Evolutionary conservation across 2,888 invertebrate species (phyloP).

Genomic region (Agonopterix alstromeriana): DNA sequence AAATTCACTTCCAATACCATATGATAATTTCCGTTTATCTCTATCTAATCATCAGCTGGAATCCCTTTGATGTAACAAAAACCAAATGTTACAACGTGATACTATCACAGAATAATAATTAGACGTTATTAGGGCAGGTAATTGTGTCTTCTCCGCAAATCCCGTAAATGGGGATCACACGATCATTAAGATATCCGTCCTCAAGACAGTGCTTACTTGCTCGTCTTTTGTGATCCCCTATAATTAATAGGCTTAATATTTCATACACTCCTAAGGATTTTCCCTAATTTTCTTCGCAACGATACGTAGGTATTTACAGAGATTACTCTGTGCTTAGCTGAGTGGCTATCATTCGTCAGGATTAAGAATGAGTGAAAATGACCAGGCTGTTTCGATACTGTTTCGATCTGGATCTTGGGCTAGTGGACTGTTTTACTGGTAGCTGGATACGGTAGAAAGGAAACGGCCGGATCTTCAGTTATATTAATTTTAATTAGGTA

Average conservation of each 20-base stretch:
- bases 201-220: slow-evolving; percentile 39
- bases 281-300: slow-evolving; percentile 46
- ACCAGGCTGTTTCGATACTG: slow-evolving; percentile 1
- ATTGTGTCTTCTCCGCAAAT: slow-evolving; percentile 37
- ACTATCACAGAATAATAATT: slow-evolving; percentile 3
- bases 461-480: too few species aligned
- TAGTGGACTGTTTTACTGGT: too few species aligned
- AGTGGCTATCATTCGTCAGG: slow-evolving; percentile 38
- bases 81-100: too few species aligned
- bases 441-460: too few species aligned
- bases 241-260: slow-evolving; percentile 66
- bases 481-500: too few species aligned
- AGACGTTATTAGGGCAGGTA: slow-evolving; percentile 18
- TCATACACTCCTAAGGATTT: slow-evolving; percentile 55
- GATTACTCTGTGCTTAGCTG: slow-evolving; percentile 34
- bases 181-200: slow-evolving; percentile 43
- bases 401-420: too few species aligned
- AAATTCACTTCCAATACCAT: too few species aligned
- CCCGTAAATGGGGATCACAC: slow-evolving; percentile 44
- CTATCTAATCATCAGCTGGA: too few species aligned
- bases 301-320: slow-evolving; percentile 33
- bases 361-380: slow-evolving; percentile 38
- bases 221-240: slow-evolving; percentile 50
- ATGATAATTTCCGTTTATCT: too few species aligned
- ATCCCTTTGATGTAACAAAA: too few species aligned